Base-by-base conservation (phyloP, 2,888 invertebrate genomes). In the Drosophila acutilabella region DNA sequence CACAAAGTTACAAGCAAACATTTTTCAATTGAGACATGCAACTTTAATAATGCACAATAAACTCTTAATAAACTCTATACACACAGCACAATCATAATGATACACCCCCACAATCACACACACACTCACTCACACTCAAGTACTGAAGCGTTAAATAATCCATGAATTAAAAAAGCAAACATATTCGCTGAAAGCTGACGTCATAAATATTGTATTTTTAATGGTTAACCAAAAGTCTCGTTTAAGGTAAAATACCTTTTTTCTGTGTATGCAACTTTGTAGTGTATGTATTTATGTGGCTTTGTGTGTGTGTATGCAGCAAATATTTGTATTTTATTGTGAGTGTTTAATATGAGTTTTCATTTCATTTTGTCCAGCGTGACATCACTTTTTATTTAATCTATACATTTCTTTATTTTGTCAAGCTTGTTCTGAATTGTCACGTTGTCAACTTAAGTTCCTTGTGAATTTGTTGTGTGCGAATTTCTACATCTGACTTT, bases 1-100 rank as follows among this genome's bases (percentile, higher is more conserved):
- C 78, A 75, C 83, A 78, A 71, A 82, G 75, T 60, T 56, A 66
- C 58, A 79, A 71, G 66, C 67, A 57, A 59, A 62, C 26, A 53
- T 44, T 52, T 47, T 65, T 54, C 57, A 64, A 64, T 41, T 53
- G 47, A 51, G 53, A 71, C 62, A 23, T 4, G 14, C 48, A 67
- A 30, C 30, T 30, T 30, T 8, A 64, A 50, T 30, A 56, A 36
- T 48, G 67, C 67, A 71, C 74, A 44, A 11, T 50, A 20, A 54
- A 54, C 26, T 59, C 11, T 52, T 33, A 30, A 58, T 56, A 48
- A 42, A 58, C 23, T 33, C 18, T 40, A 16, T 45, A 50, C 48
- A 50, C 14, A 44, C 0, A 26, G 68, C 61, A 77, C 57, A 53
- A 38, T 44, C 38, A 40, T 38, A 30, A 36, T 36, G 11, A 54